Base-by-base conservation (phyloP, 2,113 vertebrate genomes). In the Paramormyrops kingsleyae region DNA sequence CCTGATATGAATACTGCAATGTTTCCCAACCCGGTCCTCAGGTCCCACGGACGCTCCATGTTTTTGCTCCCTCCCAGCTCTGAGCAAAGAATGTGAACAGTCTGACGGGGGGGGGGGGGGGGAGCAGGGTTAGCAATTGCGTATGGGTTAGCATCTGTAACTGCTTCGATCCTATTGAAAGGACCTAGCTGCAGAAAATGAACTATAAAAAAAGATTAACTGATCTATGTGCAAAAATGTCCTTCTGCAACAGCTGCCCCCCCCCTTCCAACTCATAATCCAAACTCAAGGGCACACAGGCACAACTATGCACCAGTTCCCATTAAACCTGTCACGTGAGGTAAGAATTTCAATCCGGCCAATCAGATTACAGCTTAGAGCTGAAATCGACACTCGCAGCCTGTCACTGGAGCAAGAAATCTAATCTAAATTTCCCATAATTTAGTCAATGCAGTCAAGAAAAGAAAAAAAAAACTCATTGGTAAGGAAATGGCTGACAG, bases 271-370 rank as follows among this genome's bases (percentile, higher is more conserved):
- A 8, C 12, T 19, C 62, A 91, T 84, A 88, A 89, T 85, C 15
- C 46, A 83, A 21, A 90, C 59, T 66, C 87, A 85, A 35, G n/a
- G 49, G 35, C 80, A 70, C 86, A 50, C 80, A 50, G 95, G 95
- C 94, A 95, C 94, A 92, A 92, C 91, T 94, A 93, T 94, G 93
- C 91, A 92, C 94, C 94, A 93, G 93, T 91, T 92, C 93, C 92
- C 91, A 89, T 92, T 94, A 94, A 96, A 96, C 93, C 95, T 94
- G 95, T 96, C 95, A 96, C 95, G 95, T 95, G 95, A 96, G 95
- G 93, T 90, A 90, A 95, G 94, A 94, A 93, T 85, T 93, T 96
- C 91, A 90, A 90, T 94, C 93, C 93, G 93, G 94, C 93, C 95
- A 96, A 96, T 95, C 94, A 95, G 95, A 96, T 96, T 96, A 96